Percentiles rank a stretch among this genome's conserved stretches.
Conservation (phyloP, 1,140 invertebrate species). For the Colletes latitarsis region DNA sequence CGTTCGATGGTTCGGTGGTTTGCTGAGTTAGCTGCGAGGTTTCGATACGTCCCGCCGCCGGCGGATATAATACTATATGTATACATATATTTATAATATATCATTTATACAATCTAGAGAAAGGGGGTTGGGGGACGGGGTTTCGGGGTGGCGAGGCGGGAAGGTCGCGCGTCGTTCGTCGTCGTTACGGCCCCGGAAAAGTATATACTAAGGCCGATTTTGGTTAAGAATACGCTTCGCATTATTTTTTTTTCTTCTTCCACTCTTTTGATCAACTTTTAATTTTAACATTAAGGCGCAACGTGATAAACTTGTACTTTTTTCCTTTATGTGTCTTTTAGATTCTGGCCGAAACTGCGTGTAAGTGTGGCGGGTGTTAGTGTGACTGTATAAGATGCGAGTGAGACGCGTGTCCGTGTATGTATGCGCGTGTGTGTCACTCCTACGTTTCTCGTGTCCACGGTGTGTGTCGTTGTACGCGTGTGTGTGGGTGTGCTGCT, state of each 20-base stretch:
- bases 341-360: conserved; percentile 78
- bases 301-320: conserved; percentile 80
- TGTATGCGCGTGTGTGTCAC: conserved; percentile 24
- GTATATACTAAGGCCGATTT: conserved; percentile 80
- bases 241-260: conserved; percentile 54
- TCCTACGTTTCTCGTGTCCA: conserved; percentile 25
- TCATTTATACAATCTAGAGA: conserved; percentile 67
- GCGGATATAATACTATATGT: conserved; percentile 61
- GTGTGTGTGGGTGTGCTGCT: conserved; percentile 65
- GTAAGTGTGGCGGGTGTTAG: conserved; percentile 59
- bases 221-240: conserved; percentile 78
- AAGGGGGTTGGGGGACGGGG: conserved; percentile 10
- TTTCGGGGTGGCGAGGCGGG: background rate
- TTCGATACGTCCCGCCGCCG: conserved; percentile 66
- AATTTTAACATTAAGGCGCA: conserved; percentile 80
- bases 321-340: conserved; percentile 80
- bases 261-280: conserved; percentile 78
- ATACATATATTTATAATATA: conserved; percentile 67
- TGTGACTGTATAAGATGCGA: conserved; percentile 17
- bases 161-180: conserved; percentile 55
- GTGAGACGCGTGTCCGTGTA: conserved; percentile 17
- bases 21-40: conserved; percentile 69
- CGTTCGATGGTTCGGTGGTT: conserved; percentile 61
- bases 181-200: conserved; percentile 69
- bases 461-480: conserved; percentile 53